phyloP scores from a whole-genome alignment of 37 sponge, comb jelly and placozoan species.

The Agelas oroides region DNA sequence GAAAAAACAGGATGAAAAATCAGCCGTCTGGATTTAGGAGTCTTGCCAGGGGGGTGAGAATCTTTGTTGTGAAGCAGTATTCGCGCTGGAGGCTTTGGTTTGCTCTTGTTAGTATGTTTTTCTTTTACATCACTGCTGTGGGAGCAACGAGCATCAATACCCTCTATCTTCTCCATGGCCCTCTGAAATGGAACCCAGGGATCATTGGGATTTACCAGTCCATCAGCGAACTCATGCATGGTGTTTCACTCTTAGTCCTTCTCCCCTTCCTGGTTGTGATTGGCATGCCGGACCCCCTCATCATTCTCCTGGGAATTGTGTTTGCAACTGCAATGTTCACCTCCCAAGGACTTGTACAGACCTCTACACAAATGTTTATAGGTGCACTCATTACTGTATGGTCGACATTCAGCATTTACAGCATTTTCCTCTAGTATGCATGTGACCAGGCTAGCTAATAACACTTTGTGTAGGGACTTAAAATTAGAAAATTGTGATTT shows the following conservation, averaged over 20 bases:
- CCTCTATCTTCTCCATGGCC: conserved; percentile 1
- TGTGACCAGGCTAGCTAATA: too few species aligned
- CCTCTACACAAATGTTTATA: not conserved
- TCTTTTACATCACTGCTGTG: not conserved
- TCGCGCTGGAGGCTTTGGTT: conserved; percentile 42
- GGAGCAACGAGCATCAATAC: conserved; percentile 5
- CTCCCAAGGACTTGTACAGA: not conserved
- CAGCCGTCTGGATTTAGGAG: not conserved
- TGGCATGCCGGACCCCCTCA: not conserved
- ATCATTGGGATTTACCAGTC: conserved; percentile 10
- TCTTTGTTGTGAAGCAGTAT: conserved; percentile 6
- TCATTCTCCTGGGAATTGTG: not conserved
- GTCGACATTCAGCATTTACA: too few species aligned
- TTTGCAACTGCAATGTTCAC: not conserved
- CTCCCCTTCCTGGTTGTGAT: not conserved
- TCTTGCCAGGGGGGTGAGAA: conserved; percentile 13
- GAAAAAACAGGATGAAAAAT: conserved; percentile 3
- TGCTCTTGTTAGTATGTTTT: not conserved
- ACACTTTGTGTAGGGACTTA: too few species aligned
- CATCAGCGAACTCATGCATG: not conserved
- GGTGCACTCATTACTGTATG: not conserved
- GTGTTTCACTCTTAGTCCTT: not conserved
- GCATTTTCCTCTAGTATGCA: too few species aligned
- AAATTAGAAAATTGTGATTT: too few species aligned
- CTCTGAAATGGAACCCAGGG: conserved; percentile 2